A percentile compares a stretch with the other conserved stretches of the same genome.
Evolutionary conservation across 2,888 invertebrate species (phyloP).

Genomic region (Aquatica leii): DNA sequence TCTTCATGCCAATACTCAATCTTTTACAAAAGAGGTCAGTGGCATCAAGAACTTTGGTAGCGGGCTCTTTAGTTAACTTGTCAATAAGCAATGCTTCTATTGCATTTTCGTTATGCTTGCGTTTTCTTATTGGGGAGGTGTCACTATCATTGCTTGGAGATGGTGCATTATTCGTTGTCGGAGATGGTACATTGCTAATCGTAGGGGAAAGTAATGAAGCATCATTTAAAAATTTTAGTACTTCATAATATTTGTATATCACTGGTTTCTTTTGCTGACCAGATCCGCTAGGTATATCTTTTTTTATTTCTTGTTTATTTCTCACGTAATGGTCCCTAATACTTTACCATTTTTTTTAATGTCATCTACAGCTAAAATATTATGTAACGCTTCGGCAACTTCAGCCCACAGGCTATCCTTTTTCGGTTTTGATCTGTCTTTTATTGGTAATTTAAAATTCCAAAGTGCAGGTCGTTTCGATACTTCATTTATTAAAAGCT

Average conservation of each 20-base stretch:
- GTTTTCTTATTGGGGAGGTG: neutral
- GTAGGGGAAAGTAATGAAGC: neutral
- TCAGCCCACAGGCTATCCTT: no score
- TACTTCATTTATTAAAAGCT: neutral
- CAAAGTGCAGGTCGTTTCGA: no score
- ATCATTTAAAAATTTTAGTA: no score
- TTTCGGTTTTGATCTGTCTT: neutral
- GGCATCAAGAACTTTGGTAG: no score
- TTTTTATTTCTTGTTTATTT: neutral
- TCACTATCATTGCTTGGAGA: neutral
- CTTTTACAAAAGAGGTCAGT: neutral
- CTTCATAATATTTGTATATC: neutral
- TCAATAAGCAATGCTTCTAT: no score
- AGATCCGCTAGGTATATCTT: neutral
- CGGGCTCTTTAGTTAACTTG: no score
- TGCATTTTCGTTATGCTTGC: no score
- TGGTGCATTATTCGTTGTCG: neutral
- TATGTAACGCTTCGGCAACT: neutral
- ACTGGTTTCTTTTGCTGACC: neutral
- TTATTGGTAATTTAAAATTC: neutral
- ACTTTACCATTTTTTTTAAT: neutral
- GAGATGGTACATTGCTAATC: neutral
- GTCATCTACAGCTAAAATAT: neutral
- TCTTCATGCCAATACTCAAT: no score
- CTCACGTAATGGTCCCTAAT: neutral